Conservation (phyloP, 2,113 vertebrate genomes). For the Cyprinodon tularosa region DNA sequence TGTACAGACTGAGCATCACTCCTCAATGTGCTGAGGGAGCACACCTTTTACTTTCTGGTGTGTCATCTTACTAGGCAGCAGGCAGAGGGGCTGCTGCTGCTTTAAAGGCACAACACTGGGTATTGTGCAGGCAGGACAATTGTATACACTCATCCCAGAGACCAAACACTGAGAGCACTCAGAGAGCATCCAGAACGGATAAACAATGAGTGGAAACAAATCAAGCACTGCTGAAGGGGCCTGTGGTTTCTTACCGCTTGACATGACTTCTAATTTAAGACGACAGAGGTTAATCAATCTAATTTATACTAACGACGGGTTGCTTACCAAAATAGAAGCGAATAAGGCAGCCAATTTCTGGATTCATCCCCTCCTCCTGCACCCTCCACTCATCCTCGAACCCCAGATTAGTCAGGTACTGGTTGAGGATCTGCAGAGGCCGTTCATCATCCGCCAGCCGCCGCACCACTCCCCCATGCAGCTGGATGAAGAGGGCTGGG, state of each 20-base stretch:
- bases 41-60: slow-evolving; percentile 71
- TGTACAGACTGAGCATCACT: slow-evolving; percentile 13
- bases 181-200: slow-evolving; percentile 45
- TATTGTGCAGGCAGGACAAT: slow-evolving; percentile 64
- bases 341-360: slow-evolving; percentile 90
- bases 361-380: slow-evolving; percentile 90
- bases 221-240: slow-evolving; percentile 28
- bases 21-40: slow-evolving; percentile 14
- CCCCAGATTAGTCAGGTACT: slow-evolving; percentile 91
- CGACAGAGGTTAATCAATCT: not conserved
- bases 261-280: not conserved
- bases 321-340: slow-evolving; percentile 90
- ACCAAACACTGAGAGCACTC: slow-evolving; percentile 60
- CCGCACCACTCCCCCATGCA: slow-evolving; percentile 88
- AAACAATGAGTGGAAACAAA: slow-evolving; percentile 51
- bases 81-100: slow-evolving; percentile 18
- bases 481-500: slow-evolving; percentile 85
- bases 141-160: slow-evolving; percentile 51
- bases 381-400: slow-evolving; percentile 88
- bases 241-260: not conserved
- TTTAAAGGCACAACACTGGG: slow-evolving; percentile 47
- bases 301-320: not conserved
- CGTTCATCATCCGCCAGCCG: slow-evolving; percentile 86
- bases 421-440: slow-evolving; percentile 88
- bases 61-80: slow-evolving; percentile 42